A percentile compares a stretch with the other conserved stretches of the same genome.
Conservation (phyloP, 2,888 invertebrate genomes). For the Disparrhopalites patrizii region DNA sequence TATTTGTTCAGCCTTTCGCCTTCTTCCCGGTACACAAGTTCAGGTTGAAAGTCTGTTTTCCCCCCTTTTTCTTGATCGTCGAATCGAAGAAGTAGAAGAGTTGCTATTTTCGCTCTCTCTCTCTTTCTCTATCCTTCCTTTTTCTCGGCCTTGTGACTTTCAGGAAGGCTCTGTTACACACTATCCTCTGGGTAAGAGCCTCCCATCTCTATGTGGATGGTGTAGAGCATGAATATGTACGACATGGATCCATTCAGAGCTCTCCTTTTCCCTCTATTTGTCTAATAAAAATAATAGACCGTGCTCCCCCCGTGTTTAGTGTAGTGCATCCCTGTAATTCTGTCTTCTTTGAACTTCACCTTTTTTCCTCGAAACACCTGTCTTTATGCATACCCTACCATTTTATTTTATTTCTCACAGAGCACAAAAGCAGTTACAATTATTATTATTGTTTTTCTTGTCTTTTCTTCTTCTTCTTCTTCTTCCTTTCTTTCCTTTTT, state of each 20-base stretch:
- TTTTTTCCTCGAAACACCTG: conserved; percentile 11
- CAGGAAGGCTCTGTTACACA: too few species aligned
- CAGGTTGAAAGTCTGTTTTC: too few species aligned
- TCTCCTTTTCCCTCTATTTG: too few species aligned
- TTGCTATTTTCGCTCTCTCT: neutral
- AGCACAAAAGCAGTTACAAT: neutral
- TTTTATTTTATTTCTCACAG: conserved; percentile 5
- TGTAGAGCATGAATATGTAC: too few species aligned
- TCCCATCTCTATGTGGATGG: too few species aligned
- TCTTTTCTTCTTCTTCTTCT: neutral
- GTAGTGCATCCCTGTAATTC: conserved; percentile 12
- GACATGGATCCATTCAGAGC: too few species aligned
- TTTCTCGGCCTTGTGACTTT: neutral
- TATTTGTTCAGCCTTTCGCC: neutral
- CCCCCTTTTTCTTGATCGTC: neutral
- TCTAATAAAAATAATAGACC: conserved; percentile 16
- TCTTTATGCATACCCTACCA: neutral
- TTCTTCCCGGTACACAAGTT: too few species aligned
- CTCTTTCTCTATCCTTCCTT: neutral
- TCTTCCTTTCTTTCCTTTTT: neutral
- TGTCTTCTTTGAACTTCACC: neutral
- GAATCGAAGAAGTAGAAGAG: neutral
- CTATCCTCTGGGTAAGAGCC: too few species aligned
- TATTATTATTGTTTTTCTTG: neutral
- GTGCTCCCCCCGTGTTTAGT: conserved; percentile 8